These are phyloP conservation scores for Physocephala rufipes DNA, from an alignment of 2,888 invertebrate species.

Conservation along the genomic window DNA sequence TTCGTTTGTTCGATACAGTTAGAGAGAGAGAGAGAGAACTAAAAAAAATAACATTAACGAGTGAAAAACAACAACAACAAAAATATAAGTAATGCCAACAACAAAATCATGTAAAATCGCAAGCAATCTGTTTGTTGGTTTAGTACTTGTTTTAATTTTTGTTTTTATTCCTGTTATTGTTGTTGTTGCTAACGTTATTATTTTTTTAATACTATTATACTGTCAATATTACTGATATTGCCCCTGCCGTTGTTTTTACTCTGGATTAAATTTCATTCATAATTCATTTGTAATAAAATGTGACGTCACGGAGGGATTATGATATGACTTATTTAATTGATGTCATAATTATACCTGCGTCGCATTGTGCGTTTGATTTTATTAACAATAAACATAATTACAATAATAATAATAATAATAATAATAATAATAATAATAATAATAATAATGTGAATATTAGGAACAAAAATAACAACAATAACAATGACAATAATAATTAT, in stretches of 20 bases:
- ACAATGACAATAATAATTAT: background rate
- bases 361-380: background rate
- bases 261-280: slow-evolving; percentile 15
- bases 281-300: slow-evolving; percentile 18
- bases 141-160: background rate
- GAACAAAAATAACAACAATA: background rate
- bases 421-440: background rate
- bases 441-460: background rate
- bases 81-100: background rate
- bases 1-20: background rate
- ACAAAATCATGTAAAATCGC: background rate
- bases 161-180: background rate
- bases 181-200: too few relatives aligned
- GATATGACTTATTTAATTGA: slow-evolving; percentile 3
- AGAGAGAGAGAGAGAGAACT: background rate
- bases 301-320: slow-evolving; percentile 10
- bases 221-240: too few relatives aligned
- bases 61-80: background rate
- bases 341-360: background rate
- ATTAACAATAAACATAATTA: background rate
- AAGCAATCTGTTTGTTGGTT: background rate
- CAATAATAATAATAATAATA: background rate
- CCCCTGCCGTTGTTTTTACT: too few relatives aligned
- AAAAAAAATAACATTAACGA: background rate
- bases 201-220: background rate